These are phyloP conservation scores for Hydractinia echinata DNA, from an alignment of 30 jellyfish, hydroid and myxozoan species.

Conservation along the genomic window DNA sequence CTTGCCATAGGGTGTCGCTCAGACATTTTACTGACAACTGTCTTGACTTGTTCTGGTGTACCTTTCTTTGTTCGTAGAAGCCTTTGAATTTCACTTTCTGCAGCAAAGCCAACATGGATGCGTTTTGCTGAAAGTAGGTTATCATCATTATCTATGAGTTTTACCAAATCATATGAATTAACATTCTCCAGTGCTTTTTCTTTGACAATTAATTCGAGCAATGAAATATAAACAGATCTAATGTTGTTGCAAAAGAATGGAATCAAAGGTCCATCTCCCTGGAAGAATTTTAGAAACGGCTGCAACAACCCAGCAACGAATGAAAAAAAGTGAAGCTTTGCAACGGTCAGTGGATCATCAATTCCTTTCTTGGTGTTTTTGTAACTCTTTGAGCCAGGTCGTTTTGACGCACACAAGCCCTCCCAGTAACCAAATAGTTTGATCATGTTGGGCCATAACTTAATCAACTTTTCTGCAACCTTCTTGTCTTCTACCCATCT, in stretches of 20 bases:
- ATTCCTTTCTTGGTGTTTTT: neutral
- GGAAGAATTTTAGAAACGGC: neutral
- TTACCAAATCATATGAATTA: neutral
- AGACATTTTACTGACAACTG: neutral
- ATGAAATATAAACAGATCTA: neutral
- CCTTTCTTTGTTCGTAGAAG: neutral
- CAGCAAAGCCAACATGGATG: conserved; percentile 11
- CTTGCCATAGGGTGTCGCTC: neutral
- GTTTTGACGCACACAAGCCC: neutral
- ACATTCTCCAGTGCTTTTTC: neutral
- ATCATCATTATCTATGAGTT: neutral
- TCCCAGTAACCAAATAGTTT: neutral
- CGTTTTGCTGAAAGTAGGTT: neutral
- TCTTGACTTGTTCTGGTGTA: neutral
- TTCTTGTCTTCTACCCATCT: conserved; percentile 22
- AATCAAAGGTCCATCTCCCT: conserved; percentile 6
- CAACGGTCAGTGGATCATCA: neutral
- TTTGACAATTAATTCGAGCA: neutral
- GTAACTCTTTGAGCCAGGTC: conserved; percentile 2
- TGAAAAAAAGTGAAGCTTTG: neutral
- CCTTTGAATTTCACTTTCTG: neutral
- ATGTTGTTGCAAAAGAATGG: conserved; percentile 2
- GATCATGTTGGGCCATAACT: conserved; percentile 20
- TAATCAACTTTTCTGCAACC: neutral
- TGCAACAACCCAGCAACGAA: conserved; percentile 9